These are phyloP conservation scores for Leucophenga montana DNA, from an alignment of 2,888 invertebrate species.

Conservation along the genomic window DNA sequence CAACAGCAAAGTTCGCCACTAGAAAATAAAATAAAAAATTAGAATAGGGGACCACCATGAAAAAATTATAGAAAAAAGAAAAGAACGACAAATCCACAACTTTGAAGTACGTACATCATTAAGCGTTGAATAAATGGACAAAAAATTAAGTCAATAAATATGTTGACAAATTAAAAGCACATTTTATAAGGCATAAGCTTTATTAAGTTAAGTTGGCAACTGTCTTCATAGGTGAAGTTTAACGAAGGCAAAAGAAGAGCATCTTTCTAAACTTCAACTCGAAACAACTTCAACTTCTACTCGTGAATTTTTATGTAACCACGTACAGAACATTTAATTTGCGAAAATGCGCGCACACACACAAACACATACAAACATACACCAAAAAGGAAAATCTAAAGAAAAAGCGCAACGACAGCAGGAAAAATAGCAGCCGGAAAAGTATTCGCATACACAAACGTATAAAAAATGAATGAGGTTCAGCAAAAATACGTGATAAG, in stretches of 20 bases:
- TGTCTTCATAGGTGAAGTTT: conserved; percentile 18
- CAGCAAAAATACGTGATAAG: conserved; percentile 57
- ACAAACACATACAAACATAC: too few relatives aligned
- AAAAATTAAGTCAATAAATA: conserved; percentile 9
- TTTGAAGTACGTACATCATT: too few relatives aligned
- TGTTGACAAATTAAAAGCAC: conserved; percentile 17
- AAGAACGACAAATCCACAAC: too few relatives aligned
- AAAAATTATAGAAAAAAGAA: not conserved
- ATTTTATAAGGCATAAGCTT: not conserved
- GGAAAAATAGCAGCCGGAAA: too few relatives aligned
- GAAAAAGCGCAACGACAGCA: too few relatives aligned
- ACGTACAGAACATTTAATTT: conserved; percentile 60
- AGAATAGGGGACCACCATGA: too few relatives aligned
- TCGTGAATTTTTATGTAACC: conserved; percentile 47
- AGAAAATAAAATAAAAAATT: too few relatives aligned
- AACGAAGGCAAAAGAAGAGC: conserved; percentile 19
- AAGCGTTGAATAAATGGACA: too few relatives aligned
- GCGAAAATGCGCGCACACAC: conserved; percentile 51
- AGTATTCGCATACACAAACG: not conserved
- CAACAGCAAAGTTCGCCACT: conserved; percentile 38
- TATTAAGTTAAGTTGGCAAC: too few relatives aligned
- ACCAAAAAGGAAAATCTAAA: conserved; percentile 3
- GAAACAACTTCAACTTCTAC: conserved; percentile 1
- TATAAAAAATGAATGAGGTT: conserved; percentile 21
- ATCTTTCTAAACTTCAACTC: conserved; percentile 26